These are phyloP conservation scores for Vespertilio murinus DNA, from an alignment of 2,797 vertebrate genomes.

Conservation along the genomic window DNA sequence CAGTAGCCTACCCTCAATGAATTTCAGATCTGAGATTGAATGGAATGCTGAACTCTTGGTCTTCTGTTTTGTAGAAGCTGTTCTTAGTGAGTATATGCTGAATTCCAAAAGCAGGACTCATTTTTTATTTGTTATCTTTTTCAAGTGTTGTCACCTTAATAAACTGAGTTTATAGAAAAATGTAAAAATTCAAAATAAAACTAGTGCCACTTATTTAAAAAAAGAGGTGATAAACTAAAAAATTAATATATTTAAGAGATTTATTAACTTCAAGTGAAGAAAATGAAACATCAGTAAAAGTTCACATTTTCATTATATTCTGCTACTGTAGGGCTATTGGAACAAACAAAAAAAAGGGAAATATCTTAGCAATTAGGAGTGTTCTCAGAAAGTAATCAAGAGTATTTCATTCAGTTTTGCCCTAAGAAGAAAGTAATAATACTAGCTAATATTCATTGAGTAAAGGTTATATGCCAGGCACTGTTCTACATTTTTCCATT, in stretches of 20 bases:
- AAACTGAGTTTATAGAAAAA: constrained; percentile 12
- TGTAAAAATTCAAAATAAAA: background rate
- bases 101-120: background rate
- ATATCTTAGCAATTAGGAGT: background rate
- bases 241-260: background rate
- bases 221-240: background rate
- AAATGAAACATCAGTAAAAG: constrained; percentile 17
- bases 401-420: background rate
- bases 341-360: background rate
- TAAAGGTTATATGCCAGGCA: background rate
- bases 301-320: background rate
- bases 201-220: background rate
- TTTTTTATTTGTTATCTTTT: background rate
- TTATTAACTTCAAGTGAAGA: background rate
- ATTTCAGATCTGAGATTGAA: background rate
- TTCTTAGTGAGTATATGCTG: background rate
- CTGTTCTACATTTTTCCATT: background rate
- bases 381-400: background rate
- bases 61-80: background rate
- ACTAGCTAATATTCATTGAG: background rate
- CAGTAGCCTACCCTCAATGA: background rate
- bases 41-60: background rate
- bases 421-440: background rate
- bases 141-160: background rate
- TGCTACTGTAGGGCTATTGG: background rate